These are phyloP conservation scores for Drosophila setifemur DNA, from an alignment of 1,140 invertebrate genomes.

Conservation along the genomic window DNA sequence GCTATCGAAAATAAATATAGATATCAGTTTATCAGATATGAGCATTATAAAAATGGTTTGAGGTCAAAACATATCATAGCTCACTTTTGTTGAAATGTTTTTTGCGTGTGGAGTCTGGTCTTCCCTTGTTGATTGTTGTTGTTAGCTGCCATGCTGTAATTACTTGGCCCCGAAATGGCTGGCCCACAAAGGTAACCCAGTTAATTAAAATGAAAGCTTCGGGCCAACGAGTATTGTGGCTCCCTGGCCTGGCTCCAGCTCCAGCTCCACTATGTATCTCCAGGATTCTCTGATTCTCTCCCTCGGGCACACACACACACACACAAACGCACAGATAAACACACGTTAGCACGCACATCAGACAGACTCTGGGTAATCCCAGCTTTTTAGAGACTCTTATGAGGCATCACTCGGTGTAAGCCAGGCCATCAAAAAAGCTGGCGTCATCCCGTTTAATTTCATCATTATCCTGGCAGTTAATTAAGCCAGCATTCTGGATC, in stretches of 20 bases:
- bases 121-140: not conserved
- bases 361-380: conserved; percentile 20
- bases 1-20: too few species aligned
- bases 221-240: conserved; percentile 35
- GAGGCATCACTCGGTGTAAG: conserved; percentile 24
- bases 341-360: not conserved
- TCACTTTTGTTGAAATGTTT: not conserved
- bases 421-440: conserved; percentile 12
- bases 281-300: not conserved
- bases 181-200: conserved; percentile 51
- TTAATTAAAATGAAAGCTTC: conserved; percentile 54
- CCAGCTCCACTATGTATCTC: too few species aligned
- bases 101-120: not conserved
- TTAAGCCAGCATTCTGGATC: conserved; percentile 18
- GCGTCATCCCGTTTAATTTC: conserved; percentile 22
- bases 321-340: not conserved
- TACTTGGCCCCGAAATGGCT: conserved; percentile 32
- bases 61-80: not conserved
- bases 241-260: not conserved
- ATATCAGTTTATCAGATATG: too few species aligned
- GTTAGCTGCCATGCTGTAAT: conserved; percentile 30
- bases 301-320: conserved; percentile 2
- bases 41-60: too few species aligned
- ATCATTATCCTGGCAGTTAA: conserved; percentile 32
- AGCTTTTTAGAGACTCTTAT: conserved; percentile 22